Percentiles rank a stretch among this genome's conserved stretches.
Evolutionary conservation across 2,797 vertebrate genomes (phyloP).

Genomic region (Hoplostethus atlanticus): DNA sequence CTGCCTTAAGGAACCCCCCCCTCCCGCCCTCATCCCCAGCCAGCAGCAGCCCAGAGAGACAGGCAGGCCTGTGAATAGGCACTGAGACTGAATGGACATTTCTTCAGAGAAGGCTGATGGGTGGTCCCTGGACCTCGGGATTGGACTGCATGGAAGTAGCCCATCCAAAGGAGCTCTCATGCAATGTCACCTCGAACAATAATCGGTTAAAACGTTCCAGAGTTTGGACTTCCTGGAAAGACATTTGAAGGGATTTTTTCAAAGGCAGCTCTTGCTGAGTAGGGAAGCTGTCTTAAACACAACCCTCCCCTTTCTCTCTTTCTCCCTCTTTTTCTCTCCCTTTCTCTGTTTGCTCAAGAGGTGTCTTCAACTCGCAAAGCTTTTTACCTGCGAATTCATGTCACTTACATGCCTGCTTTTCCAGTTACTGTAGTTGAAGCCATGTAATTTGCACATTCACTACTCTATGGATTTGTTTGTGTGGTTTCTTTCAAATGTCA

Average conservation of each 20-base stretch:
- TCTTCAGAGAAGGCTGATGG: slow-evolving; percentile 78
- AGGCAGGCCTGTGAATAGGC: slow-evolving; percentile 79
- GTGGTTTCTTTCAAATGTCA: slow-evolving; percentile 33
- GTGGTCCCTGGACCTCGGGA: slow-evolving; percentile 80
- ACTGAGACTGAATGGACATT: slow-evolving; percentile 77
- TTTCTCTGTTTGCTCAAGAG: slow-evolving; percentile 71
- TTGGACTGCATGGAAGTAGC: slow-evolving; percentile 70
- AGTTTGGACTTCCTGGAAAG: slow-evolving; percentile 76
- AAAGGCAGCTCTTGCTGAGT: slow-evolving; percentile 65
- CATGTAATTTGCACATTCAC: slow-evolving; percentile 45
- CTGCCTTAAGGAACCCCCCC: slow-evolving; percentile 51
- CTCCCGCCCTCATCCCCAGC: slow-evolving; percentile 42
- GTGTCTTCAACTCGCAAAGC: slow-evolving; percentile 61
- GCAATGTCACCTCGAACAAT: slow-evolving; percentile 84
- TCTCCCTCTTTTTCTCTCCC: slow-evolving; percentile 47
- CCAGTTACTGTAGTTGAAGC: slow-evolving; percentile 23
- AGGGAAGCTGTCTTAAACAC: slow-evolving; percentile 66
- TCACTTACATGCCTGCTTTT: slow-evolving; percentile 59
- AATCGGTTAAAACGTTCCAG: slow-evolving; percentile 71
- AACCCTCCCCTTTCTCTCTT: slow-evolving; percentile 56
- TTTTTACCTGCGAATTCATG: slow-evolving; percentile 58
- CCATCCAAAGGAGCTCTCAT: slow-evolving; percentile 78
- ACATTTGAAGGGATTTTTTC: slow-evolving; percentile 69
- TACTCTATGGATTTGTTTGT: slow-evolving; percentile 20
- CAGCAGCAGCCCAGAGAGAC: slow-evolving; percentile 65